These are phyloP conservation scores for Sthenelais limicola DNA, from an alignment of 2,888 invertebrate genomes.

Conservation along the genomic window DNA sequence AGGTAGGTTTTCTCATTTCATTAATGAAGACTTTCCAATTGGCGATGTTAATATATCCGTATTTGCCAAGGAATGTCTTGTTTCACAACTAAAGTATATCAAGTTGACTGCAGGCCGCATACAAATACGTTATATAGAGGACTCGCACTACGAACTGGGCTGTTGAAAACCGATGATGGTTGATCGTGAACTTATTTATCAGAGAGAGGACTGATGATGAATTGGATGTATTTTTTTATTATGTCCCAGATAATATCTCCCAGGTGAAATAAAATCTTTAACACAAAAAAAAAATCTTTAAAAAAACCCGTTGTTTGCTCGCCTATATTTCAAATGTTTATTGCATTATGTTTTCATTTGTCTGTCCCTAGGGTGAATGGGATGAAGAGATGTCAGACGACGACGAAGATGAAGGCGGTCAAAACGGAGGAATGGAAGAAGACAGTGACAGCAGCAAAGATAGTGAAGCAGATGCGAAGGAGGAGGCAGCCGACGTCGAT, in stretches of 20 bases:
- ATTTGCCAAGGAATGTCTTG: no score
- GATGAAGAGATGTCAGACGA: constrained; percentile 27
- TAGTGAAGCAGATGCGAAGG: constrained; percentile 6
- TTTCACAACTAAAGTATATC: no score
- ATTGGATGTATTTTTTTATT: neutral
- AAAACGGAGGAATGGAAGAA: constrained; percentile 2
- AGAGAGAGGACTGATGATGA: no score
- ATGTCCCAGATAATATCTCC: no score
- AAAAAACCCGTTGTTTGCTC: neutral
- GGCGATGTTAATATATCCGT: neutral
- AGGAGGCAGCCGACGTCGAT: neutral
- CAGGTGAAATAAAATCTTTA: no score
- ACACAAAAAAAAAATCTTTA: no score
- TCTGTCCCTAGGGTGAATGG: constrained; percentile 20
- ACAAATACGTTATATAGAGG: no score
- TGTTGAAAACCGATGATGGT: no score
- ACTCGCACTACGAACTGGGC: no score
- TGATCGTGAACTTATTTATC: no score
- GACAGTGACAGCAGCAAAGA: neutral
- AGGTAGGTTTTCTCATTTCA: neutral
- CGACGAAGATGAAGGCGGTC: neutral
- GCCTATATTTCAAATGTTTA: neutral
- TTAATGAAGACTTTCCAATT: neutral
- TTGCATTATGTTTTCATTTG: neutral
- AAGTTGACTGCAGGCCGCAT: no score